Evolutionary conservation across 2,888 invertebrate species (phyloP).

Genomic region (Germaria angustata): DNA sequence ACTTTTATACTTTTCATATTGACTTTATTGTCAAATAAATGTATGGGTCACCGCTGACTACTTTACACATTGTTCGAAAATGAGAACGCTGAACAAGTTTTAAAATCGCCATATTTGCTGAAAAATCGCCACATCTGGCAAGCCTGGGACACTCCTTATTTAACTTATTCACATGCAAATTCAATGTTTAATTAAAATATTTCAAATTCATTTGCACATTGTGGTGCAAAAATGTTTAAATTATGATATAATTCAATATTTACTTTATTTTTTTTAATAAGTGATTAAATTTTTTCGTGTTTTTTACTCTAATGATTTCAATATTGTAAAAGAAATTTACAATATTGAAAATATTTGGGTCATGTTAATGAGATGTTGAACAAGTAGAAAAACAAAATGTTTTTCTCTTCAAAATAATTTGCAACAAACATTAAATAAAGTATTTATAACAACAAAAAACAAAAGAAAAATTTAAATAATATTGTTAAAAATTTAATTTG

Average conservation of each 20-base stretch:
- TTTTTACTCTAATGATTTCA: not conserved
- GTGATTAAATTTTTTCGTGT: constrained; percentile 3
- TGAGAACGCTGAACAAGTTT: no score
- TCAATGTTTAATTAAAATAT: constrained; percentile 33
- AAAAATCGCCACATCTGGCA: no score
- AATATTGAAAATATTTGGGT: constrained; percentile 41
- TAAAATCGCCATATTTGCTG: no score
- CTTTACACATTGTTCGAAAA: no score
- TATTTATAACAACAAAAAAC: not conserved
- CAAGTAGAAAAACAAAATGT: not conserved
- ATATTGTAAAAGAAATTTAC: constrained; percentile 11
- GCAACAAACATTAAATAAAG: not conserved
- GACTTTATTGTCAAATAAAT: no score
- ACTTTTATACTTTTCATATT: no score
- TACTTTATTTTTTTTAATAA: constrained; percentile 10
- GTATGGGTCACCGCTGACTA: no score
- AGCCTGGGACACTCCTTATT: no score
- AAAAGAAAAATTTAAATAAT: not conserved
- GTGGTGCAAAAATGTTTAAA: not conserved
- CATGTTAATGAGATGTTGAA: constrained; percentile 37
- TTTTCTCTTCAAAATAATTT: not conserved
- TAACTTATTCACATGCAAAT: no score
- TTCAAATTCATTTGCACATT: constrained; percentile 5
- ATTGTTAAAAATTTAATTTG: no score
- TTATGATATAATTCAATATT: constrained; percentile 1